These are phyloP conservation scores for Tiliacea citrago DNA, from an alignment of 2,888 invertebrate genomes.

Conservation along the genomic window DNA sequence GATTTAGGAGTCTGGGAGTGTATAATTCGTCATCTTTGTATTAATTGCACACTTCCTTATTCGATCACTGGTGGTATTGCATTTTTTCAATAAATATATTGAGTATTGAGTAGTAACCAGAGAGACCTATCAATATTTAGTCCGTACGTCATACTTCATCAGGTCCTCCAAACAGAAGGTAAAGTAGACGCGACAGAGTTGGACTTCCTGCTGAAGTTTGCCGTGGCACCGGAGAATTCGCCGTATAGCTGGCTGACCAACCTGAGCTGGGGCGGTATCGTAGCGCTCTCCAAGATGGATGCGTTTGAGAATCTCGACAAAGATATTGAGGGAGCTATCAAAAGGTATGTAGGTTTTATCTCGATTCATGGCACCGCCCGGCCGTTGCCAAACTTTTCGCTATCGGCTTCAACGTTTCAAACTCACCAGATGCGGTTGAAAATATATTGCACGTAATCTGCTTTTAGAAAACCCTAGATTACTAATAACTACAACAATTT, in stretches of 20 bases:
- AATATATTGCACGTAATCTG: neutral
- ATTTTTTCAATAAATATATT: neutral
- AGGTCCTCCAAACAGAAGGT: slow-evolving; percentile 87
- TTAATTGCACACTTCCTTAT: neutral
- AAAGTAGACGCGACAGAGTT: slow-evolving; percentile 94
- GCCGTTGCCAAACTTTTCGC: neutral
- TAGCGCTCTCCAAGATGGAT: slow-evolving; percentile 93
- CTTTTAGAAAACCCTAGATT: no score
- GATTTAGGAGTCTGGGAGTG: no score
- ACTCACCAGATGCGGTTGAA: neutral
- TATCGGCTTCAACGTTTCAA: neutral
- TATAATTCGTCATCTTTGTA: neutral
- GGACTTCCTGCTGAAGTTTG: slow-evolving; percentile 97
- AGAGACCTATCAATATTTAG: neutral
- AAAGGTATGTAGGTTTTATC: slow-evolving; percentile 85
- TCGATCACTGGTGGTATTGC: neutral
- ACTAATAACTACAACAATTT: no score
- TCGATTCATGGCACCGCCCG: neutral
- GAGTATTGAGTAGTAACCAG: neutral
- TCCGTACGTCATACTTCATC: slow-evolving; percentile 1
- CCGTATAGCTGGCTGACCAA: slow-evolving; percentile 96
- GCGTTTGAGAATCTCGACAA: slow-evolving; percentile 96
- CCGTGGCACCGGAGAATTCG: slow-evolving; percentile 93
- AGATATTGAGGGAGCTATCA: slow-evolving; percentile 97
- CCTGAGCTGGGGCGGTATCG: slow-evolving; percentile 95